Evolutionary conservation across 2,113 vertebrate genomes (phyloP), one percentile per base, ranked within the genome.

Genomic region (Bucco capensis): DNA sequence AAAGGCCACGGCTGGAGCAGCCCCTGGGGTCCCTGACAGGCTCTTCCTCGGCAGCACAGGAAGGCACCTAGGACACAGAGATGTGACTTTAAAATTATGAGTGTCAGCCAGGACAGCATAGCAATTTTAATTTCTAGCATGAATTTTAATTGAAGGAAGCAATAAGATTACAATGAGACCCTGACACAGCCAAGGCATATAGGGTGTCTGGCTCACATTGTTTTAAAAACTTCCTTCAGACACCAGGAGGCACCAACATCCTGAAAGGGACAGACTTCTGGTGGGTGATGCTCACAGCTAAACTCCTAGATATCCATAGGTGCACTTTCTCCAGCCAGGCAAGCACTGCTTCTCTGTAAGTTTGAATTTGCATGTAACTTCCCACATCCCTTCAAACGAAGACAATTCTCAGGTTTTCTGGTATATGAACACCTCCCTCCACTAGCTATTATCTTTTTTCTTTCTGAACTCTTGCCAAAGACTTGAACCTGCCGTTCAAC

Each of bases 231-330:
- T 78, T 89, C 66, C 78, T 93, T 86, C 94, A 89, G 84, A 96
- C 95, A 89, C 95, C 95, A 95, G 95, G 94, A 96, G 95, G 94
- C 95, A 96, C 84, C 87, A 96, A 50, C 82, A 93, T 37, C 74
- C 93, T 83, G 58, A 84, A 27, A 85, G 81, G 89, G 70, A 93
- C 84, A 66, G 62, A 78, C 16, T 64, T 38, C 33, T 64, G 21
- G 40, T 22, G 86, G 77, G 53, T 38, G 78, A 82, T 79, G 66
- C 89, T 88, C 64, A 44, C 49, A 66, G 70, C 37, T 38, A 25
- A 42, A 19, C 53, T 62, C 44, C 33, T 61, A 56, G 30, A 35
- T 76, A 61, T 65, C 16, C 11, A 15, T 12, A 30, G 1, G 12
- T 14, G 19, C 7, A 11, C 57, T 75, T 71, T 69, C 74, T 74